A percentile compares a stretch with the other conserved stretches of the same genome.
Conservation (phyloP, 2,888 invertebrate genomes). For the Tetropium fuscum region DNA sequence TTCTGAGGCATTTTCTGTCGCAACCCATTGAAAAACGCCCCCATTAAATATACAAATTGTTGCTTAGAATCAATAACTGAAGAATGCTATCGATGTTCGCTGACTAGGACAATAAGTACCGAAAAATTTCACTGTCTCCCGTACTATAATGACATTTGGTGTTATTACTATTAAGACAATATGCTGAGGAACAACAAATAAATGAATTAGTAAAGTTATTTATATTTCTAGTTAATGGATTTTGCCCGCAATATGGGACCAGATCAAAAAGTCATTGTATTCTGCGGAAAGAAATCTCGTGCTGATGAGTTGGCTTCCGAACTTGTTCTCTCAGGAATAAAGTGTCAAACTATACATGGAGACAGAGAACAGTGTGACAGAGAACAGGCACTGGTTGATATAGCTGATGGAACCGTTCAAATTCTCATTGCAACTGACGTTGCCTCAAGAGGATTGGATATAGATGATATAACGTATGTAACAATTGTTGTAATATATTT, state of each 20-base stretch:
- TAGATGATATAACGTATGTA: slow-evolving; percentile 82
- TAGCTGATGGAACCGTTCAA: slow-evolving; percentile 81
- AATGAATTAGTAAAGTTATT: no score
- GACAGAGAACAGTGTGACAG: slow-evolving; percentile 82
- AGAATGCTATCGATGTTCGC: no score
- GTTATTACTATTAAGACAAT: no score
- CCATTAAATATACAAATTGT: no score
- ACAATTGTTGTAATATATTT: neutral
- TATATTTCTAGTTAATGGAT: slow-evolving; percentile 69
- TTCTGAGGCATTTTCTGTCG: no score
- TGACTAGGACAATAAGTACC: no score
- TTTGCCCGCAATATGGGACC: slow-evolving; percentile 79
- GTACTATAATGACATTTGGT: no score
- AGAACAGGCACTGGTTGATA: slow-evolving; percentile 86
- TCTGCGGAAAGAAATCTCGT: slow-evolving; percentile 87
- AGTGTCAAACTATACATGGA: slow-evolving; percentile 88
- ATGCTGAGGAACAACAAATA: no score
- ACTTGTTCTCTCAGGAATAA: slow-evolving; percentile 75
- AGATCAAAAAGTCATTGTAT: slow-evolving; percentile 89
- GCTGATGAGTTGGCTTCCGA: slow-evolving; percentile 89
- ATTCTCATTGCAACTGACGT: slow-evolving; percentile 96
- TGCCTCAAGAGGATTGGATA: slow-evolving; percentile 94
- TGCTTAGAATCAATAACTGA: no score
- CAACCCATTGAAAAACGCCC: no score
- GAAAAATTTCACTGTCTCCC: no score